Base-by-base conservation (phyloP, 2,888 invertebrate genomes). In the Sturmia bella region DNA sequence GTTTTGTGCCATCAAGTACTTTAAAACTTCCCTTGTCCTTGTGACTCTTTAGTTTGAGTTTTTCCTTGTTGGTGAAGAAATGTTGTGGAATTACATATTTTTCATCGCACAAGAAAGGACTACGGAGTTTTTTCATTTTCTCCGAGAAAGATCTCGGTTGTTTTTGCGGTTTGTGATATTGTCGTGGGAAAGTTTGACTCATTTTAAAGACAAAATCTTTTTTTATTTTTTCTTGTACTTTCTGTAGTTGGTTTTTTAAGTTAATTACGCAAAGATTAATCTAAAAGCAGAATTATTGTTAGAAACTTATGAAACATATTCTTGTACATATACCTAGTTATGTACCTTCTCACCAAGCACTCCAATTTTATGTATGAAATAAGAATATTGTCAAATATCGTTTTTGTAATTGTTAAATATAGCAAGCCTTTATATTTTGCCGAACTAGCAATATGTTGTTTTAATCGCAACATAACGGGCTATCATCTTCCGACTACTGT, bases 111-210 rank as follows among this genome's bases (percentile, higher is more conserved):
- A 72, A 3, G n/a, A 72, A 72, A 19, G 59, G 72, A 6, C 13
- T 39, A 0, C 72, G 50, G 0, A 50, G 59, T 61, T 13, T 27
- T 3, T 5, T 7, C 70, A 70, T 70, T 13, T 24, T 17, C 27
- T 50, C 50, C 0, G 72, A 72, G 52, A 61, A 72, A 2, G 50
- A 52, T 39, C 27, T 50, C 12, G n/a, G 4, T 41, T 43, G n/a
- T 70, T 15, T 39, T 59, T 13, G 70, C 57, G 0, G 59, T 41
- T 11, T 19, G 12, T 1, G 13, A 5, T 19, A 3, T 27, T 72
- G 27, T 24, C 24, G 15, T 7, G 24, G 17, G 2, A 1, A 13
- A 7, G 39, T 50, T 12, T 19, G 12, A 61, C 27, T 52, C 72
- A 72, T 72, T 2, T 11, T 61, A 6, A 41, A 41, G 6, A 6